A percentile compares a stretch with the other conserved stretches of the same genome.
Evolutionary conservation across 2,888 invertebrate species (phyloP).

Genomic region (Tinea trinotella): DNA sequence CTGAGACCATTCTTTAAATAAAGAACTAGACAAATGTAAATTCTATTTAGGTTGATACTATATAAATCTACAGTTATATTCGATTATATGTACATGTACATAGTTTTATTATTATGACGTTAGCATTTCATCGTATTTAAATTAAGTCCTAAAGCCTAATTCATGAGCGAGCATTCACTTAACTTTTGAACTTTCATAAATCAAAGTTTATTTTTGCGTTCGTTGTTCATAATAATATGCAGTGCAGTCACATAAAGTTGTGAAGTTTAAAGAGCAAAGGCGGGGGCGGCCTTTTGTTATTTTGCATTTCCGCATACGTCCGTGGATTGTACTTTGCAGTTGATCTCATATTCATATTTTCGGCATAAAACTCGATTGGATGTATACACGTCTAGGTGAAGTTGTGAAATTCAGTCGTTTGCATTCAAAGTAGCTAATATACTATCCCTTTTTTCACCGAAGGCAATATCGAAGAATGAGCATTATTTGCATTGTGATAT

Average conservation of each 20-base stretch:
- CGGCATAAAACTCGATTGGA: not conserved
- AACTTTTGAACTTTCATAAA: not conserved
- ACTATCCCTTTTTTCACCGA: slow-evolving; percentile 18
- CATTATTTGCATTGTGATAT: slow-evolving; percentile 18
- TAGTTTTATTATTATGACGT: too few species aligned
- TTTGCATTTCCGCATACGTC: not conserved
- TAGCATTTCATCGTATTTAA: too few species aligned
- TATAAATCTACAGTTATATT: too few species aligned
- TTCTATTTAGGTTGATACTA: too few species aligned
- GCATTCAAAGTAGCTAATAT: slow-evolving; percentile 19
- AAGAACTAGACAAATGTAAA: too few species aligned
- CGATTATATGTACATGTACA: too few species aligned
- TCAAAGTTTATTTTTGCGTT: slow-evolving; percentile 8
- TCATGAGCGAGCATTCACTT: not conserved
- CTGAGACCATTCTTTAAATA: too few species aligned
- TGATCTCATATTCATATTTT: slow-evolving; percentile 9
- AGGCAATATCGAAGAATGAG: slow-evolving; percentile 12
- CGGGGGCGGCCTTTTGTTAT: not conserved
- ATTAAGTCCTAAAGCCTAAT: not conserved
- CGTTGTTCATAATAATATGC: not conserved
- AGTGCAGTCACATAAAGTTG: not conserved
- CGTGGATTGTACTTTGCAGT: slow-evolving; percentile 8
- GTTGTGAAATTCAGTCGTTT: slow-evolving; percentile 17
- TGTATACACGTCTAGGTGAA: not conserved
- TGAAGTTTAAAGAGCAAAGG: slow-evolving; percentile 7